Evolutionary conservation across 2,797 vertebrate species (phyloP).

Genomic region (Alosa sapidissima): DNA sequence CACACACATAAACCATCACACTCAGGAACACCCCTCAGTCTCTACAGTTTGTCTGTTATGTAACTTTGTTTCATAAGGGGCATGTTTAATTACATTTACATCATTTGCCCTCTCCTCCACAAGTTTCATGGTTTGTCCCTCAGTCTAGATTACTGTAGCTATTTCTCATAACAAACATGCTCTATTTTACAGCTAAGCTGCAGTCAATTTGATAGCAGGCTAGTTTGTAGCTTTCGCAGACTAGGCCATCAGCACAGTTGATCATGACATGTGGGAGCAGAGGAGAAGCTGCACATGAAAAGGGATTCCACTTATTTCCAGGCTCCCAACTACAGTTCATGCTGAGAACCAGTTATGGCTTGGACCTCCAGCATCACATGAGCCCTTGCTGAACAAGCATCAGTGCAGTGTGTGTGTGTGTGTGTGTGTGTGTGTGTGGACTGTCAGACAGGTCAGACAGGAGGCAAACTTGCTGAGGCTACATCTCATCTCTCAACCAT

Average conservation of each 20-base stretch:
- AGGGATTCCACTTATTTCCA: neutral
- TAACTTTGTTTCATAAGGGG: too few species aligned
- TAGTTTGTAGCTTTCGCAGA: neutral
- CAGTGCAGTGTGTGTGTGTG: neutral
- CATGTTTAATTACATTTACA: too few species aligned
- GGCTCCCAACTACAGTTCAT: neutral
- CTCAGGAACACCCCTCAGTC: too few species aligned
- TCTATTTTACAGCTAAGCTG: too few species aligned
- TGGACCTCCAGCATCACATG: neutral
- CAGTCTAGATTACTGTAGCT: too few species aligned
- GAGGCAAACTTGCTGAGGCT: neutral
- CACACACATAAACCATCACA: neutral
- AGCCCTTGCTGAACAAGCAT: neutral
- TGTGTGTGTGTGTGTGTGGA: neutral
- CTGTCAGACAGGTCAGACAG: neutral
- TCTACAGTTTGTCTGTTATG: too few species aligned
- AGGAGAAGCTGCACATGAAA: neutral
- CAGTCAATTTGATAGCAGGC: neutral
- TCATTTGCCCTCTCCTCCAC: too few species aligned
- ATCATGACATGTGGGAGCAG: neutral
- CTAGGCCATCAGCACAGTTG: neutral
- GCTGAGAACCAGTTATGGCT: neutral
- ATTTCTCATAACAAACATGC: too few species aligned
- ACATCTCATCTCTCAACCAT: neutral
- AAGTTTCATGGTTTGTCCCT: too few species aligned